These are phyloP conservation scores for Mycalesis mineus DNA, from an alignment of 2,888 invertebrate genomes.

Conservation along the genomic window DNA sequence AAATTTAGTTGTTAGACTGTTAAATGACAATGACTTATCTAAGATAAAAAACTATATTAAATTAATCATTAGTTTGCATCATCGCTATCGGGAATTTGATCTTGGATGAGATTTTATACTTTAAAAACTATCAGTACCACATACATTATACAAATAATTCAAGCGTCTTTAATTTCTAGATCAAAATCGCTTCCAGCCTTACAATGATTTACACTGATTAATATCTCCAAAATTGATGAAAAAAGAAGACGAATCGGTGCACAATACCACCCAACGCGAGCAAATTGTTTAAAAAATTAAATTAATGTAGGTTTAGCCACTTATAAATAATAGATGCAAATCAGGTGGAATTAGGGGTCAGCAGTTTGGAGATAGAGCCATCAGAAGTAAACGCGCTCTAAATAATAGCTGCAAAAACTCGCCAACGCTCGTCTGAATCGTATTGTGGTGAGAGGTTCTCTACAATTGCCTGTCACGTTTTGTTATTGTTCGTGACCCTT, in stretches of 20 bases:
- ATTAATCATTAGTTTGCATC: too few species aligned
- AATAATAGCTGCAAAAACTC: slow-evolving; percentile 32
- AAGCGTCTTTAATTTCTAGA: neutral
- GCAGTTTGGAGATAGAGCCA: slow-evolving; percentile 26
- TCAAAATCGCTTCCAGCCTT: neutral
- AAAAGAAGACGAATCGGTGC: slow-evolving; percentile 6
- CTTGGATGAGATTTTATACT: too few species aligned
- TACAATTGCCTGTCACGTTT: neutral
- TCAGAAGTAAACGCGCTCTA: slow-evolving; percentile 34
- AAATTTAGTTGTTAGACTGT: too few species aligned
- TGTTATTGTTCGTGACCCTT: too few species aligned
- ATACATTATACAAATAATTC: too few species aligned
- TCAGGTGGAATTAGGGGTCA: slow-evolving; percentile 18
- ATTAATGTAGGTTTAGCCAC: slow-evolving; percentile 19
- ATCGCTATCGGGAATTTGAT: too few species aligned
- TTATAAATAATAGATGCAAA: slow-evolving; percentile 22
- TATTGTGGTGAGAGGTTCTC: neutral
- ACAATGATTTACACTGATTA: neutral
- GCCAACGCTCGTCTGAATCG: neutral
- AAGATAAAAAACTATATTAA: too few species aligned
- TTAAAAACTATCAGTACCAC: too few species aligned
- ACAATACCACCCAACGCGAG: slow-evolving; percentile 9
- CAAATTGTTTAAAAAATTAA: slow-evolving; percentile 13
- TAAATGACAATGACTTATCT: too few species aligned
- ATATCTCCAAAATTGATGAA: neutral